Percentiles rank a stretch among this genome's conserved stretches.
Evolutionary conservation across 2,888 invertebrate genomes (phyloP).

Genomic region (Anthoptus insignis): DNA sequence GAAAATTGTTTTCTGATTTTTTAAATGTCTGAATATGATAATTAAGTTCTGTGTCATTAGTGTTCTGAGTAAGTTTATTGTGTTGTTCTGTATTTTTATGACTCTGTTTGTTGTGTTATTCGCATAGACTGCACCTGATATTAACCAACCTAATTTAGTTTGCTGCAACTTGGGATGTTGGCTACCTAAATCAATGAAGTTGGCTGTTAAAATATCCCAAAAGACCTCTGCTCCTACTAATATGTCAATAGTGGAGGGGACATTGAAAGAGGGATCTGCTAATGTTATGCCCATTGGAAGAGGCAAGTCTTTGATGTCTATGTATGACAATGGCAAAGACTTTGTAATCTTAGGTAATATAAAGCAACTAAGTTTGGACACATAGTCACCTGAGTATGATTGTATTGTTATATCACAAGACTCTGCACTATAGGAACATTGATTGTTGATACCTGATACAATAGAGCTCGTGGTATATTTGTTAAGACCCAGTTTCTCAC

Average conservation of each 20-base stretch:
- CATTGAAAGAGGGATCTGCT: conserved; percentile 48
- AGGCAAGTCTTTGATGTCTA: conserved; percentile 19
- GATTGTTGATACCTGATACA: conserved; percentile 47
- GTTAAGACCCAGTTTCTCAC: conserved; percentile 41
- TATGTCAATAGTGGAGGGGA: conserved; percentile 46
- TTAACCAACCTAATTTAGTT: conserved; percentile 16
- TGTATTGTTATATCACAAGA: conserved; percentile 39
- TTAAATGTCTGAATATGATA: too few species aligned
- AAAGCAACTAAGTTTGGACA: conserved; percentile 35
- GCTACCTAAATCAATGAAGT: conserved; percentile 22
- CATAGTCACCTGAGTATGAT: conserved; percentile 38
- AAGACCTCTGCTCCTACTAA: conserved; percentile 48
- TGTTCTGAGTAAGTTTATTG: too few species aligned
- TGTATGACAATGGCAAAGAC: conserved; percentile 37
- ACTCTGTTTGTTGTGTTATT: too few species aligned
- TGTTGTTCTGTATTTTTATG: too few species aligned
- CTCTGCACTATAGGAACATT: conserved; percentile 40
- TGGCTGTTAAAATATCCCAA: conserved; percentile 38
- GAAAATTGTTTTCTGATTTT: too few species aligned
- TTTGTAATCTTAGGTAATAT: conserved; percentile 46
- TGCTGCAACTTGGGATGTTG: conserved; percentile 11
- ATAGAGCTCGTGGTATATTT: conserved; percentile 38
- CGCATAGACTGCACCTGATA: too few species aligned
- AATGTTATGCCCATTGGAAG: conserved; percentile 35
- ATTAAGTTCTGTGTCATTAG: too few species aligned